Conservation (phyloP, 2,797 vertebrate genomes). For the Enteromius unitaeniatus region DNA sequence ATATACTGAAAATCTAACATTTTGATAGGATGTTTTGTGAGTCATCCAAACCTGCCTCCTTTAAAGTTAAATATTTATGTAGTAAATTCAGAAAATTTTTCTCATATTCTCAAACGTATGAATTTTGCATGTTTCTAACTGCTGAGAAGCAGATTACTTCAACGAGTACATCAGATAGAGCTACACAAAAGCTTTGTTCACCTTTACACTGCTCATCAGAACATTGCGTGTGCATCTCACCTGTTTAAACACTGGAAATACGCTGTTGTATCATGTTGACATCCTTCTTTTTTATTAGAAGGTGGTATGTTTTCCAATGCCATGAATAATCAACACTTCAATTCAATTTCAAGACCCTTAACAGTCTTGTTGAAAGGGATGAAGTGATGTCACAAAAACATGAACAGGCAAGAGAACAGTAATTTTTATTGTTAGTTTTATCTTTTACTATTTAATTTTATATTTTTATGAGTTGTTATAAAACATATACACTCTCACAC, state of each 20-base stretch:
- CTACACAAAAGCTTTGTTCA: background rate
- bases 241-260: constrained; percentile 4
- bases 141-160: background rate
- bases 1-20: background rate
- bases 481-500: no score
- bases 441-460: background rate
- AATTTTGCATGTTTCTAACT: constrained; percentile 12
- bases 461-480: background rate
- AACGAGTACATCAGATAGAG: background rate
- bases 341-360: background rate
- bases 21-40: constrained; percentile 3
- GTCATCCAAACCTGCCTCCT: background rate
- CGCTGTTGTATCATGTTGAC: background rate
- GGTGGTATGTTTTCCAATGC: background rate
- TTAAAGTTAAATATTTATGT: background rate
- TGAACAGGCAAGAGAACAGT: no score
- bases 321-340: background rate
- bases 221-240: background rate
- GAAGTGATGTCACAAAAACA: background rate
- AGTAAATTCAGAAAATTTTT: background rate
- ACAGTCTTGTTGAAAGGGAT: background rate
- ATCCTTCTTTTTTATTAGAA: background rate
- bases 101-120: background rate
- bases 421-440: background rate
- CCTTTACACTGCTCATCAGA: background rate